Evolutionary conservation across 2,113 vertebrate species (phyloP), one percentile per base, ranked within the genome.

Genomic region (Murina feae): DNA sequence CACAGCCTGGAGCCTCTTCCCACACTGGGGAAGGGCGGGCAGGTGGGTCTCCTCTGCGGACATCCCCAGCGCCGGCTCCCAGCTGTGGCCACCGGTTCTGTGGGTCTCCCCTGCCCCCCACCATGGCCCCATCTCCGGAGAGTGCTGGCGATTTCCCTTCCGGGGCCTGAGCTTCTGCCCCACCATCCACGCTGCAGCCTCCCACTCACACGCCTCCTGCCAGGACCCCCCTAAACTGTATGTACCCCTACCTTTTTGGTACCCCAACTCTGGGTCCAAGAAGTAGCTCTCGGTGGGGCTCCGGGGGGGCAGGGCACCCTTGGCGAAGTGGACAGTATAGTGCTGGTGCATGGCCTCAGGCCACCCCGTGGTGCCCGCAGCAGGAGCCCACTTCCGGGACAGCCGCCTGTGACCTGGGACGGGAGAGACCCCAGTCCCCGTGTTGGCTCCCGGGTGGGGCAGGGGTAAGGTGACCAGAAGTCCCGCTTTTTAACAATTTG

Each of bases 291-390:
- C 75, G 0, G 30, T 1, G 9, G 87, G 13, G 16, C 1, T 9
- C 4, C 11, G 71, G 65, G 28, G 35, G 23, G 86, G 86, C 86
- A 76, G 74, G 76, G 87, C 17, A 0, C 74, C 87, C 91, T 93
- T 91, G 84, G 85, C 0, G 2, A 82, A 93, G 68, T 91, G 90
- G 55, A 72, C 18, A 0, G 39, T 49, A 69, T 63, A 87, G 30
- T 79, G 86, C 32, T 95, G 90, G 74, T 92, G 93, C 97, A 97
- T 97, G 90, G 95, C 0, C 65, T 65, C 17, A 44, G 81, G 51
- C 23, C 85, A 63, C 5, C 2, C 47, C 32, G 0, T 4, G 39
- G 35, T 3, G 4, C 1, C 3, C 0, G 25, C 25, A 0, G 28
- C 16, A 0, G 49, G n/a, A 9, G 37, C 35, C 21, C 4, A 4